Conservation (phyloP, 2,888 invertebrate genomes). For the Xylota segnis region DNA sequence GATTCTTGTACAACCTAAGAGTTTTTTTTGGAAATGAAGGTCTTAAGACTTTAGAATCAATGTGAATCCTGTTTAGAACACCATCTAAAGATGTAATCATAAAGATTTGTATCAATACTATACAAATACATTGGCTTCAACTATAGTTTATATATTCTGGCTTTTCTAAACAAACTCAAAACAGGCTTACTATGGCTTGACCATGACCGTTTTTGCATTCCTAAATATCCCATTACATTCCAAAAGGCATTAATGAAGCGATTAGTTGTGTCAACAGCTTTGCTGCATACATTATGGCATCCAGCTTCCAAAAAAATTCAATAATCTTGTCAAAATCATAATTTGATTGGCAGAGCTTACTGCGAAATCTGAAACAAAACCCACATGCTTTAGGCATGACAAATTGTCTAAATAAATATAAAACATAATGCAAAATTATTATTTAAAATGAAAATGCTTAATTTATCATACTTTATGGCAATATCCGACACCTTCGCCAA, state of each 20-base stretch:
- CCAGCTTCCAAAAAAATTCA: background rate
- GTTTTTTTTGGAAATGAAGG: too few relatives aligned
- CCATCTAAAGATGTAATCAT: too few relatives aligned
- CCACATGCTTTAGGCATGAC: background rate
- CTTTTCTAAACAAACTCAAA: too few relatives aligned
- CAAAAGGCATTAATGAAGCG: background rate
- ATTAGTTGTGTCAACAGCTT: background rate
- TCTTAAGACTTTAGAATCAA: too few relatives aligned
- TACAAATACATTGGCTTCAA: too few relatives aligned
- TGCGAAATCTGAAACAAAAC: background rate
- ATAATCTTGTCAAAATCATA: background rate
- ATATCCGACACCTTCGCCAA: conserved; percentile 31
- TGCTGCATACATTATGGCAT: background rate
- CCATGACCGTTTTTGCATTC: background rate
- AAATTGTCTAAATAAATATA: background rate
- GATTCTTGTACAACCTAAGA: too few relatives aligned
- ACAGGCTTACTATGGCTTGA: background rate
- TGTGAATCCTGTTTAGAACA: too few relatives aligned
- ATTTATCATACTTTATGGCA: conserved; percentile 26
- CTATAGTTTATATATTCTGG: too few relatives aligned
- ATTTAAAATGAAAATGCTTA: conserved; percentile 23
- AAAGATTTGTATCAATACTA: too few relatives aligned
- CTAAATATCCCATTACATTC: background rate
- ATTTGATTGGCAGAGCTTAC: background rate
- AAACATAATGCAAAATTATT: conserved; percentile 7